A percentile compares a stretch with the other conserved stretches of the same genome.
phyloP scores from a whole-genome alignment of 2,797 vertebrate species.

The Gambusia yucatana region DNA sequence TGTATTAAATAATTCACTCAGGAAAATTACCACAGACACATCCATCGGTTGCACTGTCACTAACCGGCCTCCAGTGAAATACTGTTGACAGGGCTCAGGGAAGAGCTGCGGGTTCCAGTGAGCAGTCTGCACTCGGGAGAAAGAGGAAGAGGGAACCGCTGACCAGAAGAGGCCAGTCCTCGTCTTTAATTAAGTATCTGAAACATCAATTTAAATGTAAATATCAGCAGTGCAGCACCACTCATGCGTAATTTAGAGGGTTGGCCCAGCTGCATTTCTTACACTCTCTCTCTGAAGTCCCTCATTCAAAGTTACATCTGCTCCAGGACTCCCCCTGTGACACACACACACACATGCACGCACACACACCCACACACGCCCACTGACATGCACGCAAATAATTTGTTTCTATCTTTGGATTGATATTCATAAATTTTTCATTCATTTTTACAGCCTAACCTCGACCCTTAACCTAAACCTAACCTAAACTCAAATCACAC shows the following conservation, averaged over 20 bases:
- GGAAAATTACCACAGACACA: conserved; percentile 76
- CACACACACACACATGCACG: background rate
- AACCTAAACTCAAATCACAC: background rate
- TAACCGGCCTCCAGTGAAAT: conserved; percentile 81
- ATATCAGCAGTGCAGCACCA: conserved; percentile 86
- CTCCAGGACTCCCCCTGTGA: conserved; percentile 48
- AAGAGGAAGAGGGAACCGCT: conserved; percentile 82
- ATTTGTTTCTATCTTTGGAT: background rate
- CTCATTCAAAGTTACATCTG: conserved; percentile 88
- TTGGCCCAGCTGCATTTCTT: conserved; percentile 79
- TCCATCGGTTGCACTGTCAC: conserved; percentile 78
- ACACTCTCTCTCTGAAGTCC: conserved; percentile 81
- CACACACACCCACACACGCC: no score
- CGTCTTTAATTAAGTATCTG: conserved; percentile 91
- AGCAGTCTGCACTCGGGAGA: conserved; percentile 82
- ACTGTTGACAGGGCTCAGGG: conserved; percentile 78
- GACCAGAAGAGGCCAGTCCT: conserved; percentile 87
- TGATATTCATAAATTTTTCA: background rate
- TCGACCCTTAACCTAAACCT: no score
- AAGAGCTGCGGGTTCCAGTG: conserved; percentile 83
- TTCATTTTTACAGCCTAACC: background rate
- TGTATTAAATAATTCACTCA: conserved; percentile 83
- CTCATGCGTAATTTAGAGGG: conserved; percentile 88
- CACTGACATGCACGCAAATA: background rate
- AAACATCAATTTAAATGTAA: conserved; percentile 92